phyloP scores from a whole-genome alignment of 2,888 invertebrate species.

The Parasteatoda lunata region DNA sequence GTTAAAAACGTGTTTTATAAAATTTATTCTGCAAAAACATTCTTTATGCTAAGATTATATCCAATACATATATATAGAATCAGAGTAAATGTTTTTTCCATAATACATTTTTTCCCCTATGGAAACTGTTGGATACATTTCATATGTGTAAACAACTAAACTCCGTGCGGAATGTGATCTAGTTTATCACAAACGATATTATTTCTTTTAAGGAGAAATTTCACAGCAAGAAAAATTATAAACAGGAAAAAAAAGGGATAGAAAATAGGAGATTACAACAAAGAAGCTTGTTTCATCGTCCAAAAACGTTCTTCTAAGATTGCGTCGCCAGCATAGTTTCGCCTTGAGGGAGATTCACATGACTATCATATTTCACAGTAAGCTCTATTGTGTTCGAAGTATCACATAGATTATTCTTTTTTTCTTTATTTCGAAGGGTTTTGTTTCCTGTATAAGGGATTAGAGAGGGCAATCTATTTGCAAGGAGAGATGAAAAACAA shows the following conservation, averaged over 20 bases:
- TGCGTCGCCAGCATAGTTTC: not conserved
- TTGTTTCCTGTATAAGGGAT: too few relatives aligned
- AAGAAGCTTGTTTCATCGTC: not conserved
- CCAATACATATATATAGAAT: too few relatives aligned
- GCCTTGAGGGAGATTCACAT: conserved; percentile 6
- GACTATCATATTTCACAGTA: conserved; percentile 31
- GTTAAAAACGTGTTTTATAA: too few relatives aligned
- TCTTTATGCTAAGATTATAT: too few relatives aligned
- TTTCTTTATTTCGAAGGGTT: not conserved
- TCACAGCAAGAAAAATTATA: not conserved
- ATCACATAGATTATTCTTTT: conserved; percentile 12
- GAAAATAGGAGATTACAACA: conserved; percentile 1
- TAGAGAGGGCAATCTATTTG: too few relatives aligned
- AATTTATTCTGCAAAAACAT: too few relatives aligned
- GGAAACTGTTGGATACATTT: too few relatives aligned
- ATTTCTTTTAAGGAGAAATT: not conserved
- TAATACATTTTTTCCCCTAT: too few relatives aligned
- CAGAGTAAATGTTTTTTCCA: too few relatives aligned
- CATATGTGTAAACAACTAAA: not conserved
- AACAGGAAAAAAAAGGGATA: not conserved
- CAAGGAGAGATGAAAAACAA: too few relatives aligned
- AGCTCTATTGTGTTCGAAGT: conserved; percentile 29
- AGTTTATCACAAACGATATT: conserved; percentile 3
- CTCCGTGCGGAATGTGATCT: not conserved
- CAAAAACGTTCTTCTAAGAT: not conserved